Evolutionary conservation across 2,888 invertebrate genomes (phyloP), one percentile per base, ranked within the genome.

Genomic region (Ypsolopha scabrella): DNA sequence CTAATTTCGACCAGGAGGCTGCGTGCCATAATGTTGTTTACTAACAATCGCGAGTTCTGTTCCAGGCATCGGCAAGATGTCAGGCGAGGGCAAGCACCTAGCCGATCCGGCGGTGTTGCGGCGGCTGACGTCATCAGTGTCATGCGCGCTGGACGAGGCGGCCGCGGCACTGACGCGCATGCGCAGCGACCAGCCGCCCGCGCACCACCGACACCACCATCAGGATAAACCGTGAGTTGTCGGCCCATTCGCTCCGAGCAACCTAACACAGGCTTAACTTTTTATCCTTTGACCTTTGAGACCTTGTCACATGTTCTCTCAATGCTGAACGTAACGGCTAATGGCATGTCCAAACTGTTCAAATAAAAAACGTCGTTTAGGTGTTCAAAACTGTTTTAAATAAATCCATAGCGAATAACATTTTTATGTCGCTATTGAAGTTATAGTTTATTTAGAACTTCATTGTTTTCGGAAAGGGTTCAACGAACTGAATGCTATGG

Each of bases 121-220:
- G 63, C 91, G 94, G 66, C 88, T 96, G 69, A 95, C 96, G 63
- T 94, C 95, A 51, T 95, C 95, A 65, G 94, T 94, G 60, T 93
- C 96, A 67, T 96, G 96, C 87, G 97, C 98, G 60, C 90, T 98
- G 70, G 97, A 98, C 88, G 97, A 98, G 87, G 98, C 98, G 54
- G 97, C 97, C 58, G 97, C 97, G 64, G 97, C 97, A 53, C 90
- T 98, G 60, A 97, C 96, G 62, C 93, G 96, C 75, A 97, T 98
- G 97, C 92, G 97, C 68, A 94, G 93, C 78, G 97, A 97, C 79
- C 95, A 93, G 73, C 91, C 92, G 56, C 89, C 92, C 56, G 90
- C 91, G 61, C 76, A 79, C 65, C 80, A 77, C 57, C 69, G 76
- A 14, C 81, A 76, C 62, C 80, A 80, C 59, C 81, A 75, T 54